Evolutionary conservation across 2,888 invertebrate genomes (phyloP).

Genomic region (Ypsolopha scabrella): DNA sequence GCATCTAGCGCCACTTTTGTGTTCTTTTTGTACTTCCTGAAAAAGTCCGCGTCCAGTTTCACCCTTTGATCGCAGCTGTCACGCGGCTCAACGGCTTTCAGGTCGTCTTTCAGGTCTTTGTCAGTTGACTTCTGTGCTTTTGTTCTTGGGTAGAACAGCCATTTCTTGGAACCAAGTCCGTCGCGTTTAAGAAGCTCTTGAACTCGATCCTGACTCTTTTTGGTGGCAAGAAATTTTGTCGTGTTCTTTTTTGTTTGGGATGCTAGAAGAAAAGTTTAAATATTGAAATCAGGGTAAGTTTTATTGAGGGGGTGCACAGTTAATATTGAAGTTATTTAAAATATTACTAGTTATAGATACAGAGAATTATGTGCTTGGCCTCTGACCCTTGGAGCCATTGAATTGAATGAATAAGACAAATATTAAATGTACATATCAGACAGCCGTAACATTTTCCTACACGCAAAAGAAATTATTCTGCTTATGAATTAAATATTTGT

Average conservation of each 20-base stretch:
- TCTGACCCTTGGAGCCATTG: no score
- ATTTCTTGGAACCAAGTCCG: conserved; percentile 50
- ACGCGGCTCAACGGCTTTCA: conserved; percentile 15
- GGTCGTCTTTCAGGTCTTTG: neutral
- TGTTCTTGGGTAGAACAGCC: conserved; percentile 50
- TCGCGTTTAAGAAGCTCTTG: conserved; percentile 53
- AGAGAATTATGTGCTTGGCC: no score
- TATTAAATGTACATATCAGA: no score
- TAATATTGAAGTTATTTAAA: no score
- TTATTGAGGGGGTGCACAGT: no score
- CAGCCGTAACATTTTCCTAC: no score
- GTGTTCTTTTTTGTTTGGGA: conserved; percentile 45
- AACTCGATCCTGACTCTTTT: conserved; percentile 48
- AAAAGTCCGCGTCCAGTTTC: conserved; percentile 51
- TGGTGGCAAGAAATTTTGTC: conserved; percentile 45
- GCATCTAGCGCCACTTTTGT: conserved; percentile 44
- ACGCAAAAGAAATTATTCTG: no score
- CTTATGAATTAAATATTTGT: no score
- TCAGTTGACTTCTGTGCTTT: neutral
- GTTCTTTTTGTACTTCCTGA: conserved; percentile 47
- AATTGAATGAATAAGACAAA: no score
- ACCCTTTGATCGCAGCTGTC: conserved; percentile 46
- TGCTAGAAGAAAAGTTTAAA: conserved; percentile 26
- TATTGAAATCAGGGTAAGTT: no score
- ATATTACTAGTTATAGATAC: no score